A percentile compares a stretch with the other conserved stretches of the same genome.
Evolutionary conservation across 2,113 vertebrate genomes (phyloP).

Genomic region (Rhineura floridana): DNA sequence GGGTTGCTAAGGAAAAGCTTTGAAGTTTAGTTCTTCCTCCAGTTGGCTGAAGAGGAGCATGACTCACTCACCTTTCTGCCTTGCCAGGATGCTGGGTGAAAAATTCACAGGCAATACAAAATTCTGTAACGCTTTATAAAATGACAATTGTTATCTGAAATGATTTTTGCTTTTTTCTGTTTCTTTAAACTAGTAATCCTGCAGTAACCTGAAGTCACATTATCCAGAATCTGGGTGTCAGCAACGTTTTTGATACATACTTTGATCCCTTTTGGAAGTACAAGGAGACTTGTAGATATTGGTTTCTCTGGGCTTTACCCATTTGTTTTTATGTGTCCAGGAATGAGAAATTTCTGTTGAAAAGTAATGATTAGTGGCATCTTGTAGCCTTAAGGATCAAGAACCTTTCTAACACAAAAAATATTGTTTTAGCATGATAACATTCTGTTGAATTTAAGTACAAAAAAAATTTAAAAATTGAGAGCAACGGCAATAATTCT

Average conservation of each 20-base stretch:
- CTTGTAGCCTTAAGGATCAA: conserved; percentile 36
- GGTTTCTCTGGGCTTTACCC: conserved; percentile 15
- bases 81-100: background rate
- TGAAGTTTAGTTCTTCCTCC: background rate
- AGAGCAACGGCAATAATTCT: conserved; percentile 18
- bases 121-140: background rate
- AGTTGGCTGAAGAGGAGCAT: background rate
- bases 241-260: background rate
- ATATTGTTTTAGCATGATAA: conserved; percentile 23
- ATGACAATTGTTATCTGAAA: too few relatives aligned
- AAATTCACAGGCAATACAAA: background rate
- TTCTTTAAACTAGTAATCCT: background rate
- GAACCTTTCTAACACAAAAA: conserved; percentile 6
- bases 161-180: too few relatives aligned
- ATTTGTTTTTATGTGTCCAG: conserved; percentile 30
- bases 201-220: background rate
- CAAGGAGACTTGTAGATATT: background rate
- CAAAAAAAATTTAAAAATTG: conserved; percentile 6
- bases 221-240: background rate
- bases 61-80: background rate
- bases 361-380: conserved; percentile 37
- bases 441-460: background rate
- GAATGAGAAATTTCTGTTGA: conserved; percentile 18
- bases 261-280: background rate
- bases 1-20: background rate